A percentile compares a stretch with the other conserved stretches of the same genome.
phyloP scores from a whole-genome alignment of 2,113 vertebrate genomes.

The Calypte anna region DNA sequence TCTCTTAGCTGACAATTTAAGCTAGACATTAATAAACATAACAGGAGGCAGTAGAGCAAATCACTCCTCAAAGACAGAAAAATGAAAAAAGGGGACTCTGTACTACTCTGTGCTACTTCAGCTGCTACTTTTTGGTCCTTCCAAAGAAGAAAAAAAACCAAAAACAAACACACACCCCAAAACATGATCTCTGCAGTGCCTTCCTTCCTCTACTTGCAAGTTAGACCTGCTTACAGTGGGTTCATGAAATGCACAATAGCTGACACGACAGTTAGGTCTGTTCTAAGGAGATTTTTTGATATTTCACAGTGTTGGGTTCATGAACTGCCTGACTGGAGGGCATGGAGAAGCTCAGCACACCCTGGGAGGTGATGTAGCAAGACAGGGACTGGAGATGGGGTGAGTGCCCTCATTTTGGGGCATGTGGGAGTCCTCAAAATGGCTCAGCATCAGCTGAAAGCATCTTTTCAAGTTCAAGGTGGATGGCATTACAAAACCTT shows the following conservation, averaged over 20 bases:
- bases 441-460: neutral
- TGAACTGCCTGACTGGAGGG: neutral
- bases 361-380: neutral
- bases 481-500: neutral
- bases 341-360: neutral
- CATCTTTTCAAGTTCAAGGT: neutral
- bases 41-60: neutral
- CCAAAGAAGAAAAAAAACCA: too few species aligned
- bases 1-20: neutral
- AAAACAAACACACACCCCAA: too few species aligned
- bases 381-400: neutral
- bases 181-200: neutral
- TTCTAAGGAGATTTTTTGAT: neutral
- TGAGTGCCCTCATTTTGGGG: neutral
- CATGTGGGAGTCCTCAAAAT: rapidly evolving
- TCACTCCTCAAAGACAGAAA: neutral
- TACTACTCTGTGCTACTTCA: neutral
- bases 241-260: neutral
- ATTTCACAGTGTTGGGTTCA: neutral
- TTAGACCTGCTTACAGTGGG: neutral
- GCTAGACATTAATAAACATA: neutral
- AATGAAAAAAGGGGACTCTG: neutral
- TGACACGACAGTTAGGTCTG: neutral
- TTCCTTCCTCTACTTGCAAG: neutral
- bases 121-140: neutral